phyloP scores from a whole-genome alignment of 2,888 invertebrate genomes.

The Lomographa bimaculata region DNA sequence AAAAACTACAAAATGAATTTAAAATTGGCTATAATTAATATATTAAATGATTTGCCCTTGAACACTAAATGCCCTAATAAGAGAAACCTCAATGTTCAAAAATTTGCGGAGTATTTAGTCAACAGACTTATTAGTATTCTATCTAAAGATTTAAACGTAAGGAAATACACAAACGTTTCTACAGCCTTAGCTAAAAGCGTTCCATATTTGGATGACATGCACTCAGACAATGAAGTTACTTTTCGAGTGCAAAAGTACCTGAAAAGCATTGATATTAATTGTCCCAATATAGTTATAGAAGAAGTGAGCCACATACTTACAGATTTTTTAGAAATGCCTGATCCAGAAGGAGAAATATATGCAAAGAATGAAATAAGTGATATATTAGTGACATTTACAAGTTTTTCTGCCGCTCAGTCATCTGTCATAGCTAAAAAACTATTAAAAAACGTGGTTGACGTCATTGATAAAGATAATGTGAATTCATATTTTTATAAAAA shows the following conservation, averaged over 20 bases:
- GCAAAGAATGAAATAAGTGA: slow-evolving; percentile 24
- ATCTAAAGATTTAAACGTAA: slow-evolving; percentile 2
- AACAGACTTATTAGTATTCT: slow-evolving; percentile 16
- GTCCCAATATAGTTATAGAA: slow-evolving; percentile 11
- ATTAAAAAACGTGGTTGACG: slow-evolving; percentile 11
- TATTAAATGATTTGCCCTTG: slow-evolving; percentile 18
- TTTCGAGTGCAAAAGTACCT: too few relatives aligned
- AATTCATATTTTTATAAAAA: slow-evolving; percentile 5
- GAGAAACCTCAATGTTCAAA: slow-evolving; percentile 1
- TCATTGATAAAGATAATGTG: slow-evolving; percentile 2
- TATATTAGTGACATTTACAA: slow-evolving; percentile 20
- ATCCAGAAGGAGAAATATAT: slow-evolving; percentile 10
- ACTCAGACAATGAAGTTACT: too few relatives aligned
- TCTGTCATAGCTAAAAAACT: slow-evolving; percentile 24
- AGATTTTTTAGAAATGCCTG: slow-evolving; percentile 12
- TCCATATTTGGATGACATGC: too few relatives aligned
- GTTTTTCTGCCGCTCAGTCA: slow-evolving; percentile 28
- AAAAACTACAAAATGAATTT: slow-evolving; percentile 11
- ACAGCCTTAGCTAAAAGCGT: not conserved
- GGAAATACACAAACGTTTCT: slow-evolving; percentile 1
- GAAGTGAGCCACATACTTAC: slow-evolving; percentile 13
- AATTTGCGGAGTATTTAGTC: slow-evolving; percentile 24
- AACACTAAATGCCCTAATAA: slow-evolving; percentile 6
- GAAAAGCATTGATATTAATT: slow-evolving; percentile 15
- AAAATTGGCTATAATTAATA: slow-evolving; percentile 19